A percentile compares a stretch with the other conserved stretches of the same genome.
Conservation (phyloP, 2,797 vertebrate genomes). For the Oreochromis mossambicus region DNA sequence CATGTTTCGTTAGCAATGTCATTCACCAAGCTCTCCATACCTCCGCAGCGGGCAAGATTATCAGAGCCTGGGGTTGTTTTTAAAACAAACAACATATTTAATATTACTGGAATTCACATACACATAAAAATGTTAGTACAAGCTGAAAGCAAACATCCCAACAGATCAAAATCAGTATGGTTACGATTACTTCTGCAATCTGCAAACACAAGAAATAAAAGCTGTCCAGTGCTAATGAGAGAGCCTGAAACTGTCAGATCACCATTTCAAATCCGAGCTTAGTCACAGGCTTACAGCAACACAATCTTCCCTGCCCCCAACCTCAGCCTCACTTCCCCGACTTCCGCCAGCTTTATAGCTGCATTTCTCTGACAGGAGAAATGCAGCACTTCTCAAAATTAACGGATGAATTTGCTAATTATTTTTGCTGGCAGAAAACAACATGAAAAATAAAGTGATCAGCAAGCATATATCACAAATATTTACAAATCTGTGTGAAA, state of each 20-base stretch:
- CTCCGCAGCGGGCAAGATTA: slow-evolving; percentile 91
- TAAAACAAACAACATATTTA: background rate
- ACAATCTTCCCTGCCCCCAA: slow-evolving; percentile 57
- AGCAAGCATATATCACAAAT: background rate
- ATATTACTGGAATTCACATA: background rate
- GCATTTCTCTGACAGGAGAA: slow-evolving; percentile 16
- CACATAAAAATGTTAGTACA: background rate
- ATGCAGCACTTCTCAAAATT: background rate
- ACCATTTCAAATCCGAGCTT: slow-evolving; percentile 74
- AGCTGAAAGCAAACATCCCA: background rate
- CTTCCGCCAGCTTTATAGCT: slow-evolving; percentile 25
- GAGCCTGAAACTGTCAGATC: slow-evolving; percentile 65
- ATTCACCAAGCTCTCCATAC: slow-evolving; percentile 87
- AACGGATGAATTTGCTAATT: background rate
- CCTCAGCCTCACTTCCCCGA: slow-evolving; percentile 22
- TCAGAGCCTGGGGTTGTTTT: slow-evolving; percentile 71
- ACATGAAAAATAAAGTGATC: background rate
- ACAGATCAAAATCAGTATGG: slow-evolving; percentile 6
- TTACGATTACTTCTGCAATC: slow-evolving; percentile 4
- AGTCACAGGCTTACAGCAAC: slow-evolving; percentile 69
- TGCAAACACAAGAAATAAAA: slow-evolving; percentile 41
- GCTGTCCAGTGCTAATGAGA: slow-evolving; percentile 17
- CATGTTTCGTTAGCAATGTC: slow-evolving; percentile 89
- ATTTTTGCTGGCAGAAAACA: background rate
- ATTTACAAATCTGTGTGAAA: background rate